Conservation (phyloP, 2,888 invertebrate genomes). For the Nephrotoma flavescens region DNA sequence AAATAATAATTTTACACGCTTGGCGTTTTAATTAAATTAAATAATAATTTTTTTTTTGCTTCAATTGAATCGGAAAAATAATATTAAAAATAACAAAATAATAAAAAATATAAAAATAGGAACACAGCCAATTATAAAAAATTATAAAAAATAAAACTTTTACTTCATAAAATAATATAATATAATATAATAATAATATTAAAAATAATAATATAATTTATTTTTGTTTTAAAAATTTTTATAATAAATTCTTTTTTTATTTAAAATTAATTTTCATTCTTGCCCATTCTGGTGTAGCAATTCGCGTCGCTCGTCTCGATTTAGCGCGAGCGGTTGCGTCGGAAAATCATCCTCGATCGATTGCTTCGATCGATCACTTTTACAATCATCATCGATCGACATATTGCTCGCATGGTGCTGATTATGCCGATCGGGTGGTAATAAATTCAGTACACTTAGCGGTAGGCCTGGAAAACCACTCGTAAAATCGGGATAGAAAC, state of each 20-base stretch:
- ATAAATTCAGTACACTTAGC: slow-evolving; percentile 67
- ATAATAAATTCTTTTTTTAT: background rate
- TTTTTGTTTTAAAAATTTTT: background rate
- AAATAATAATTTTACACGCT: background rate
- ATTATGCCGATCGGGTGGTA: slow-evolving; percentile 62
- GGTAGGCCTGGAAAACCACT: slow-evolving; percentile 64
- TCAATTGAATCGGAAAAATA: background rate
- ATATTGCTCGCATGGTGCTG: slow-evolving; percentile 39
- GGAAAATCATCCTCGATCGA: slow-evolving; percentile 41
- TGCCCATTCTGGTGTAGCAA: slow-evolving; percentile 57
- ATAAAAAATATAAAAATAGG: background rate
- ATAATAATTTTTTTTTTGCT: background rate
- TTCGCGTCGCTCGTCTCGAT: slow-evolving; percentile 46
- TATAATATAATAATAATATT: background rate
- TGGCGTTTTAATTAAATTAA: background rate
- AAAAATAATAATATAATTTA: background rate
- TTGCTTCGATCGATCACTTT: slow-evolving; percentile 47
- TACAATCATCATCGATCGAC: slow-evolving; percentile 47
- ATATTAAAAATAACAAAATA: background rate
- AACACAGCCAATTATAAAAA: slow-evolving; percentile 1
- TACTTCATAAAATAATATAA: background rate
- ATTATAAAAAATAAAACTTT: background rate
- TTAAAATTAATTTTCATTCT: slow-evolving; percentile 39
- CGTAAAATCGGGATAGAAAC: slow-evolving; percentile 72
- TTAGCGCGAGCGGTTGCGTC: slow-evolving; percentile 39